Percentiles rank a stretch among this genome's conserved stretches.
These are phyloP conservation scores for Paedocypris sp. DNA, from an alignment of 2,113 vertebrate species.

Conservation along the genomic window DNA sequence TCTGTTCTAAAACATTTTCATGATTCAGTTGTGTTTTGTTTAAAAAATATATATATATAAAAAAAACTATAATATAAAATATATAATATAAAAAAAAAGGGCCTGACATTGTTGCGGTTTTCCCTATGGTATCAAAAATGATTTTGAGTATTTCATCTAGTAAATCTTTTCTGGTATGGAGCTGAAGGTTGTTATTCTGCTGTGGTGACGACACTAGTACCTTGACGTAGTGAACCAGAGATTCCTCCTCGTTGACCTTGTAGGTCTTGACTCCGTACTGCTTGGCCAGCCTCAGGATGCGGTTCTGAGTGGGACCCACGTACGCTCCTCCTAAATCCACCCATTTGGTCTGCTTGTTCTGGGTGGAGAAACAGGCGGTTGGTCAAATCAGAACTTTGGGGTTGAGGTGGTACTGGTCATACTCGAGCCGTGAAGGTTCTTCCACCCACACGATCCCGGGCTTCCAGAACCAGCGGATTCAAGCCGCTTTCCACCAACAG, in stretches of 20 bases:
- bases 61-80: too few relatives aligned
- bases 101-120: too few relatives aligned
- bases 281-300: conserved; percentile 79
- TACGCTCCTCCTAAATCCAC: conserved; percentile 95
- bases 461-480: conserved; percentile 81
- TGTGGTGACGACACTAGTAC: conserved; percentile 73
- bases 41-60: too few relatives aligned
- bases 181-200: neutral
- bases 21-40: too few relatives aligned
- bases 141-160: too few relatives aligned
- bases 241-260: conserved; percentile 87
- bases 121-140: too few relatives aligned
- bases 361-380: conserved; percentile 31
- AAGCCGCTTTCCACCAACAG: conserved; percentile 76
- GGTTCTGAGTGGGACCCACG: conserved; percentile 91
- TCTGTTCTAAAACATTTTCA: too few relatives aligned
- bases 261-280: conserved; percentile 84
- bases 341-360: conserved; percentile 89
- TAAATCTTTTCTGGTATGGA: too few relatives aligned
- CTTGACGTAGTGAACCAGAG: conserved; percentile 75
- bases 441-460: conserved; percentile 84
- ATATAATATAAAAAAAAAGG: too few relatives aligned
- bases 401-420: conserved; percentile 41
- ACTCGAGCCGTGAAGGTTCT: conserved; percentile 85
- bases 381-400: too few relatives aligned